Percentiles rank a stretch among this genome's conserved stretches.
These are phyloP conservation scores for Mallotus villosus DNA, from an alignment of 2,797 vertebrate genomes.

Conservation along the genomic window DNA sequence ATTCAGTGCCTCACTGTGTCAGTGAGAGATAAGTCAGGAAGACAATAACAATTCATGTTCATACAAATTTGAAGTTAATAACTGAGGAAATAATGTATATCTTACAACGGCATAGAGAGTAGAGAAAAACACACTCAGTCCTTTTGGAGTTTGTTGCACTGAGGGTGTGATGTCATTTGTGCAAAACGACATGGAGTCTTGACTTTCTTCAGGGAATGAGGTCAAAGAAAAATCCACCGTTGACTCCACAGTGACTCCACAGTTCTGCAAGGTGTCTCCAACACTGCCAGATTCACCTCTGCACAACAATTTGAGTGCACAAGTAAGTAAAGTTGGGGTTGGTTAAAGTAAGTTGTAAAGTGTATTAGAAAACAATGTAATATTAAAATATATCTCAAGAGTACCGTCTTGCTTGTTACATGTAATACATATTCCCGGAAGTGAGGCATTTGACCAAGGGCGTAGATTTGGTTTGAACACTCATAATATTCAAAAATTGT, in stretches of 20 bases:
- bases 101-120: constrained; percentile 51
- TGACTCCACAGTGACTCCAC: constrained; percentile 42
- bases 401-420: too few species aligned
- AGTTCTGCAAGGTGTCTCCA: constrained; percentile 26
- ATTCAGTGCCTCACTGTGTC: neutral
- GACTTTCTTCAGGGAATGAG: constrained; percentile 20
- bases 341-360: too few species aligned
- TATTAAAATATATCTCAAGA: too few species aligned
- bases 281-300: constrained; percentile 22
- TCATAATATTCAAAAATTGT: too few species aligned
- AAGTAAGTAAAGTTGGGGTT: too few species aligned
- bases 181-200: constrained; percentile 14
- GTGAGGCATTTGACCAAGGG: too few species aligned
- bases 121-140: constrained; percentile 58
- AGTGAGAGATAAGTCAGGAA: neutral
- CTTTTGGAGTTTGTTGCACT: constrained; percentile 53
- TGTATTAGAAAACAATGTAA: too few species aligned
- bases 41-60: too few species aligned
- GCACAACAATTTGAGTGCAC: neutral
- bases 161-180: constrained; percentile 45
- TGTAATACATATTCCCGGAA: too few species aligned
- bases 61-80: too few species aligned
- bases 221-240: constrained; percentile 50
- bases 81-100: neutral
- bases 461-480: too few species aligned